These are phyloP conservation scores for Muntiacus reevesi DNA, from an alignment of 2,113 vertebrate genomes.

Conservation along the genomic window DNA sequence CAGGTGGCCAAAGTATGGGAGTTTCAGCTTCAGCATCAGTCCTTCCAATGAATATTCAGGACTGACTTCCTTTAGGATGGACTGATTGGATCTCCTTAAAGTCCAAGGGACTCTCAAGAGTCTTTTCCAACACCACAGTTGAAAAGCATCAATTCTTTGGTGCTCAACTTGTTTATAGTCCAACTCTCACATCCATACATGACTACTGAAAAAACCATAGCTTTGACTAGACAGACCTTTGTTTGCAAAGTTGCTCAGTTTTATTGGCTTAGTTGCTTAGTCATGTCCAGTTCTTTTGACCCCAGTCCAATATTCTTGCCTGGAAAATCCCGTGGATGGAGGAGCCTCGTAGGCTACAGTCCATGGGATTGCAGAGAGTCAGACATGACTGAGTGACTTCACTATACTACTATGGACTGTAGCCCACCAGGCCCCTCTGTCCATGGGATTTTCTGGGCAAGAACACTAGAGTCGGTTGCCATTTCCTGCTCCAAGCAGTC, in stretches of 20 bases:
- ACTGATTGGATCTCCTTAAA: not conserved
- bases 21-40: not conserved
- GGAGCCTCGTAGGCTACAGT: not conserved
- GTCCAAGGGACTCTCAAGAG: not conserved
- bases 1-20: not conserved
- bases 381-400: not conserved
- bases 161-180: fast-evolving
- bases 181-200: not conserved
- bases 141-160: not conserved
- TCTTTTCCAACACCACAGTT: not conserved
- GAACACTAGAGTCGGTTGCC: not conserved
- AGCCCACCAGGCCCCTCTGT: not conserved
- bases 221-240: not conserved
- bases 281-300: not conserved
- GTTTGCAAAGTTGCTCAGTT: not conserved
- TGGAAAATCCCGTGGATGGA: not conserved
- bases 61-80: not conserved
- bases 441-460: not conserved
- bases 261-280: not conserved
- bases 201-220: not conserved
- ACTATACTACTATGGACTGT: not conserved
- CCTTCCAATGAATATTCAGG: not conserved
- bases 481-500: not conserved
- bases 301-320: not conserved
- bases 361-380: not conserved